Evolutionary conservation across 2,888 invertebrate species (phyloP), one percentile per base, ranked within the genome.

Genomic region (Caenorhabditis drosophilae): DNA sequence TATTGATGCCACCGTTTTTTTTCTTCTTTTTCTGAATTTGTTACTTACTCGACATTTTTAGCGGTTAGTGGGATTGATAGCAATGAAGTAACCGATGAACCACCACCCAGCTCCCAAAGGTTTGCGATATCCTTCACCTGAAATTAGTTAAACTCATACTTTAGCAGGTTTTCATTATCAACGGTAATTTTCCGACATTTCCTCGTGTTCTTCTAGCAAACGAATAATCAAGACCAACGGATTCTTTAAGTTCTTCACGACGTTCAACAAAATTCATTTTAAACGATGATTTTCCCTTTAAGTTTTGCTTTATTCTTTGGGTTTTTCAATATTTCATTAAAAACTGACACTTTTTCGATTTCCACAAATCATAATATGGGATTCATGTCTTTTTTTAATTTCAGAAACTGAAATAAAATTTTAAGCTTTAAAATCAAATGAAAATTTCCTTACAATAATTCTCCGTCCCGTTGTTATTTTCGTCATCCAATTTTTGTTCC

Each of bases 181-280:
- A 42, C 7, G 7, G 6, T 20, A 22, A 20, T 22, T 27, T 54
- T 36, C 41, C 25, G 11, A 70, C 86, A 75, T 85, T 84, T 46
- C 84, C 85, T 44, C 85, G 84, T 6, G 84, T 84, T 76, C 85
- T 78, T 44, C 92, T 88, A 0, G 90, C 92, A 85, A 90, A 93
- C 11, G 90, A 90, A 84, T 93, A 94, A 82, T 93, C 93, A 77
- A 93, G 85, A 0, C 91, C 91, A 50, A 92, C 86, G 0, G 93
- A 92, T 47, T 91, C 90, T 74, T 90, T 90, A 2, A 88, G 85
- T 20, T 86, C 84, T 75, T 92, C 92, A 55, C 89, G 89, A 82
- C 85, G 42, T 18, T 92, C 92, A 54, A 92, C 86, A 84, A 92
- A 91, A 70, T 88, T 86, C 80, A 90, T 87, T n/a, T 92, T 87